These are phyloP conservation scores for Cynocephalus volans DNA, from an alignment of 2,113 vertebrate genomes.

Conservation along the genomic window DNA sequence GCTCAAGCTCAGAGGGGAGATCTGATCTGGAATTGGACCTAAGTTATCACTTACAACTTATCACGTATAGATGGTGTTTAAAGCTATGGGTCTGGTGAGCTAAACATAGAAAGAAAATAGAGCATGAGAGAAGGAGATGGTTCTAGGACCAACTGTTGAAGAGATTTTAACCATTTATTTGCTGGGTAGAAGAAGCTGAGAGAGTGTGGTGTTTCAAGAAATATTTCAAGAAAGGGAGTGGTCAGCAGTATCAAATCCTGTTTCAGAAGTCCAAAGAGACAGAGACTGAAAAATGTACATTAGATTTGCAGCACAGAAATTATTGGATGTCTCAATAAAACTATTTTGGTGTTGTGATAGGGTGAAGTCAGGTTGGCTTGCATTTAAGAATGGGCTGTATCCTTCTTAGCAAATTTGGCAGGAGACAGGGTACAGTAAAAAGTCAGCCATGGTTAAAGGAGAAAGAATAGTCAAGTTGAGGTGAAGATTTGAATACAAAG, in stretches of 20 bases:
- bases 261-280: not conserved
- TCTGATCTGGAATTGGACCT: not conserved
- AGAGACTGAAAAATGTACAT: not conserved
- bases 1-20: not conserved
- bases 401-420: not conserved
- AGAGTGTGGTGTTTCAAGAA: not conserved
- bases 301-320: not conserved
- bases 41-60: not conserved
- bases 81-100: not conserved
- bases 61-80: not conserved
- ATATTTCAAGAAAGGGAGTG: not conserved
- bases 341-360: not conserved
- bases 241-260: not conserved
- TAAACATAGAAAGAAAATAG: not conserved
- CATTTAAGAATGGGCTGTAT: not conserved
- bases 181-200: not conserved
- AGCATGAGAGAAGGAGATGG: not conserved
- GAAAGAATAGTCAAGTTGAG: slow-evolving; percentile 1
- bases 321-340: not conserved
- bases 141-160: not conserved
- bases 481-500: not conserved
- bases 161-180: not conserved
- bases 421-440: not conserved
- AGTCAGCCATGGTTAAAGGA: not conserved
- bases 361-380: not conserved